phyloP scores from a whole-genome alignment of 2,888 invertebrate species.

The Thymelicus acteon region DNA sequence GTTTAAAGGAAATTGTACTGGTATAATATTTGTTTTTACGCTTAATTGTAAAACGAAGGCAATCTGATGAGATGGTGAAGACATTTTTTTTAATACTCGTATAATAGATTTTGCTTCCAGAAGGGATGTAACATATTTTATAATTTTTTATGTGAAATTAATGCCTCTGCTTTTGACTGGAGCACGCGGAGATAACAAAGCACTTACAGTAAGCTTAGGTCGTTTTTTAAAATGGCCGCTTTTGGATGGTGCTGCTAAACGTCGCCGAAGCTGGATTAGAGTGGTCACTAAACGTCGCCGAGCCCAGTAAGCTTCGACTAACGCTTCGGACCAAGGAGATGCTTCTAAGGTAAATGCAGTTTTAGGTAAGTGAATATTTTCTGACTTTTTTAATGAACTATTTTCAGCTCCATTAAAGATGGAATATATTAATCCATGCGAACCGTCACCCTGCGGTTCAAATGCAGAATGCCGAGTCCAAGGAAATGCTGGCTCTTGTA shows the following conservation, averaged over 20 bases:
- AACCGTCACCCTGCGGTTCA: constrained; percentile 87
- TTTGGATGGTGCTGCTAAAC: constrained; percentile 78
- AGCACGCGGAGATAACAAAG: constrained; percentile 84
- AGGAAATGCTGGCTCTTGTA: constrained; percentile 89
- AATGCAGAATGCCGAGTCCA: constrained; percentile 91
- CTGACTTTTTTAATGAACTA: constrained; percentile 65
- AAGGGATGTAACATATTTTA: constrained; percentile 73
- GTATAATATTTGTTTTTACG: constrained; percentile 64
- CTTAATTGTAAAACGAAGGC: constrained; percentile 65
- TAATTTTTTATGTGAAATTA: constrained; percentile 78
- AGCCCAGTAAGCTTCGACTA: constrained; percentile 82
- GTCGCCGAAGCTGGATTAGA: constrained; percentile 71
- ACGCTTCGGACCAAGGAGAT: constrained; percentile 82
- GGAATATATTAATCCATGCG: constrained; percentile 84
- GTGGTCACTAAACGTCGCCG: constrained; percentile 79
- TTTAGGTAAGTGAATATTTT: constrained; percentile 53
- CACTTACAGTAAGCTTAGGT: constrained; percentile 85
- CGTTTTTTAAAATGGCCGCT: constrained; percentile 76
- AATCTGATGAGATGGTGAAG: constrained; percentile 63
- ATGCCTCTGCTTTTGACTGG: constrained; percentile 82
- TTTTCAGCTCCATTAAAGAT: constrained; percentile 76
- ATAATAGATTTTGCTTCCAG: constrained; percentile 72
- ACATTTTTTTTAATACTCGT: constrained; percentile 53
- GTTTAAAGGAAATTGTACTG: constrained; percentile 59
- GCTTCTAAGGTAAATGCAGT: constrained; percentile 73